A percentile compares a stretch with the other conserved stretches of the same genome.
These are phyloP conservation scores for Orchesellides sinensis DNA, from an alignment of 2,888 invertebrate species.

Conservation along the genomic window DNA sequence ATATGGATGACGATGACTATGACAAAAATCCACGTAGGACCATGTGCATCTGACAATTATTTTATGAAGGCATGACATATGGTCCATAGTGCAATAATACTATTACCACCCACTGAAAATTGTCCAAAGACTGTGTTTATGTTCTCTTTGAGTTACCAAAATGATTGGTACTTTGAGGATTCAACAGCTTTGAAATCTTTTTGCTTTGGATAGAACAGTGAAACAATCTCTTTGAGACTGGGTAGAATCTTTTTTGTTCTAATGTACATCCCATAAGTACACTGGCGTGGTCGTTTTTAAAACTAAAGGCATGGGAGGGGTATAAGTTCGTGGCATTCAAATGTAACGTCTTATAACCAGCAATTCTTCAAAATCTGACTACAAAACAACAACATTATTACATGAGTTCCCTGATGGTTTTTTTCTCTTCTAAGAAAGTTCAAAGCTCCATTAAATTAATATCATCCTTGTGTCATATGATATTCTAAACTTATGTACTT, in stretches of 20 bases:
- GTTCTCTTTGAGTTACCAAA: neutral
- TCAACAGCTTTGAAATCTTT: slow-evolving; percentile 23
- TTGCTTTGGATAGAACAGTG: neutral
- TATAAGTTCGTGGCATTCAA: neutral
- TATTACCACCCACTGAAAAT: neutral
- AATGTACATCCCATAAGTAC: neutral
- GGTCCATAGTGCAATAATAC: neutral
- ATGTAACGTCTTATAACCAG: neutral
- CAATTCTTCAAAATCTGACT: neutral
- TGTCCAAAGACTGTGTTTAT: too few relatives aligned
- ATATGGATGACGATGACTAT: neutral
- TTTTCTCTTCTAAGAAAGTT: neutral
- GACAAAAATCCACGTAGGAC: neutral
- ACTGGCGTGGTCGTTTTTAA: neutral
- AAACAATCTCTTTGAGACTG: neutral
- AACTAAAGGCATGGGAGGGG: neutral
- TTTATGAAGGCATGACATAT: neutral
- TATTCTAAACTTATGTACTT: too few relatives aligned
- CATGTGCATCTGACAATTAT: neutral
- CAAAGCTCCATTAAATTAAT: slow-evolving; percentile 1
- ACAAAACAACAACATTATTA: neutral
- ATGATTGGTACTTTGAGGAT: neutral
- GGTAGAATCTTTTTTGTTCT: neutral
- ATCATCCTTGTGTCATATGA: too few relatives aligned
- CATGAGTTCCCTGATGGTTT: neutral